These are phyloP conservation scores for Urocolius indicus DNA, from an alignment of 2,113 vertebrate genomes.

Conservation along the genomic window DNA sequence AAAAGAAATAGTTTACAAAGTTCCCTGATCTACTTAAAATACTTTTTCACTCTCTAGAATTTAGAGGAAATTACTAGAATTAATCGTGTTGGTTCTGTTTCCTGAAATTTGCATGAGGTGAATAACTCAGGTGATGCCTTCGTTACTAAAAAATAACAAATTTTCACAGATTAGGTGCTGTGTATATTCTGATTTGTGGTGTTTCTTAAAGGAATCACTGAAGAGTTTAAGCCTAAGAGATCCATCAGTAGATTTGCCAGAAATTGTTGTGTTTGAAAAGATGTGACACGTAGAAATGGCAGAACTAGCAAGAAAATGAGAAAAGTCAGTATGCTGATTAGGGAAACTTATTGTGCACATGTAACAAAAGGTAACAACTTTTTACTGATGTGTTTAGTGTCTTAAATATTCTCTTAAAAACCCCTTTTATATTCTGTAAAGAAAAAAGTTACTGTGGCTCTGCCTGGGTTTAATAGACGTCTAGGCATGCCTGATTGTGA, in stretches of 20 bases:
- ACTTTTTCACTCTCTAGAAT: background rate
- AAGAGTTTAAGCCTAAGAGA: background rate
- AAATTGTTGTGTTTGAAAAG: background rate
- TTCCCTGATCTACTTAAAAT: background rate
- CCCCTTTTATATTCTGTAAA: background rate
- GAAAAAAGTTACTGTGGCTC: background rate
- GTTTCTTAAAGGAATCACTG: background rate
- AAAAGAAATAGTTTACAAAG: background rate
- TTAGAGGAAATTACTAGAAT: background rate
- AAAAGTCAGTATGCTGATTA: background rate
- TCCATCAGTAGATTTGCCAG: background rate
- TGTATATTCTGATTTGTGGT: background rate
- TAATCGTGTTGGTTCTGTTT: background rate
- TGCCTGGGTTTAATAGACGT: slow-evolving; percentile 6
- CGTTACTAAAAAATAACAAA: background rate
- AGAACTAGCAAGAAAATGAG: background rate
- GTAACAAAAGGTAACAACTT: background rate
- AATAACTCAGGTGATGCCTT: background rate
- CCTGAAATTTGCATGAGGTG: background rate
- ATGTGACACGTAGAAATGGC: background rate
- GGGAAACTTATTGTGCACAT: background rate
- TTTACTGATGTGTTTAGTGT: background rate
- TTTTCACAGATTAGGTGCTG: background rate
- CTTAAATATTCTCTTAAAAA: background rate
- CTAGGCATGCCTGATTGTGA: background rate